Evolutionary conservation across 2,888 invertebrate species (phyloP), one percentile per base, ranked within the genome.

Genomic region (Chrysolina oricalcia): DNA sequence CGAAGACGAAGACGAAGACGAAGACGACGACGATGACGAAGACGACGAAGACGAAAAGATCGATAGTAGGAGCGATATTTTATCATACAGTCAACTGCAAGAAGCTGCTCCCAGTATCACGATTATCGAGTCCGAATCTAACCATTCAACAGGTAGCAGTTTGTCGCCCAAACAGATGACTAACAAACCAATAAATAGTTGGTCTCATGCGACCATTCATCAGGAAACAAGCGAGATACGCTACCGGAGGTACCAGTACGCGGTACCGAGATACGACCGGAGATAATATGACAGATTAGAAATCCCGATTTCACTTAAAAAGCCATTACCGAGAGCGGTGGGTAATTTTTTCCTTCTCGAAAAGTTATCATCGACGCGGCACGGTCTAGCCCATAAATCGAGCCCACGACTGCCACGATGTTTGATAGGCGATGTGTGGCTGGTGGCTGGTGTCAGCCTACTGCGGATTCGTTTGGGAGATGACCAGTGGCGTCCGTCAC

Each of bases 311-410:
- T 77, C 79, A 78, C 78, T 80, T 80, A 79, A 80, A 80, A 80
- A 79, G 76, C 79, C 76, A 79, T 79, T 80, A 87, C 83, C 74
- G 78, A 76, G 81, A 83, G 79, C 81, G 80, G 81, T 77, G 78
- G 78, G 78, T 71, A 56, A 50, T 78, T 79, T 74, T 74, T 73
- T 35, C 73, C 74, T 72, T 82, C 82, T 75, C 82, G 82, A 81
- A 82, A 83, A 81, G 78, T 83, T 83, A 84, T 84, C 82, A 83
- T 84, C 84, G 80, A 78, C 79, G 80, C 73, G 74, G 79, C 80
- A 78, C 76, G 81, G 81, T 75, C 79, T 75, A 75, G 82, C 78
- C 79, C 80, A 83, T 85, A 85, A 86, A 85, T 85, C 82, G 84
- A 83, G 75, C 84, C 84, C 83, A 83, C 85, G 81, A 77, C 69